Evolutionary conservation across 2,113 vertebrate species (phyloP), one percentile per base, ranked within the genome.

Genomic region (Sciurus niger): DNA sequence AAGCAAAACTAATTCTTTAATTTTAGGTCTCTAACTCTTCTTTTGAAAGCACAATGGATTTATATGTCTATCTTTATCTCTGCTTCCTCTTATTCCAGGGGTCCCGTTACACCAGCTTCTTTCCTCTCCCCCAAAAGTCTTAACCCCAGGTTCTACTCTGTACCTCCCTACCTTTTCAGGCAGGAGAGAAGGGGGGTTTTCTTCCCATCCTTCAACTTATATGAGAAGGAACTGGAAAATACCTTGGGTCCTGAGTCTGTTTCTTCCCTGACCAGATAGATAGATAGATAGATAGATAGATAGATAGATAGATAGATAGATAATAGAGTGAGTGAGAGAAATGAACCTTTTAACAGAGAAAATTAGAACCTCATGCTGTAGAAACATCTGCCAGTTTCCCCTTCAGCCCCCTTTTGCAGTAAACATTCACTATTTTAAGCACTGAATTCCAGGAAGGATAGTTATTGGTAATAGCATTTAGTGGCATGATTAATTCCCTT

Each of bases 111-210:
- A 73, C 48, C 70, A 87, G 30, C 89, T 84, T 91, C 94, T 88
- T 90, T 60, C 73, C 77, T 58, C 46, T 58, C 34, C 40, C 32
- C 28, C 30, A 55, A 68, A 93, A 89, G 12, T 43, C 79, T 83
- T 92, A 85, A 37, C 48, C n/a, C 89, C 16, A 40, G 58, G 30
- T 83, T 97, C 55, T 63, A 95, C 96, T 97, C 93, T 93, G 73
- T 96, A 79, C 92, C 90, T 94, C 89, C 93, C 96, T 93, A 90
- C 94, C 96, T 95, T 92, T 95, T 95, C 96, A 89, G 96, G 88
- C 97, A 96, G 97, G 32, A 43, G 51, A 80, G 32, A 51, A 34
- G 72, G 22, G 58, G 48, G 22, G 12, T 70, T 76, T 87, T 76
- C 60, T 83, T 79, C 58, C 16, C 11, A 0, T 51, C 73, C 34